Base-by-base conservation (phyloP, 2,113 vertebrate species). In the Ranitomeya imitator region DNA sequence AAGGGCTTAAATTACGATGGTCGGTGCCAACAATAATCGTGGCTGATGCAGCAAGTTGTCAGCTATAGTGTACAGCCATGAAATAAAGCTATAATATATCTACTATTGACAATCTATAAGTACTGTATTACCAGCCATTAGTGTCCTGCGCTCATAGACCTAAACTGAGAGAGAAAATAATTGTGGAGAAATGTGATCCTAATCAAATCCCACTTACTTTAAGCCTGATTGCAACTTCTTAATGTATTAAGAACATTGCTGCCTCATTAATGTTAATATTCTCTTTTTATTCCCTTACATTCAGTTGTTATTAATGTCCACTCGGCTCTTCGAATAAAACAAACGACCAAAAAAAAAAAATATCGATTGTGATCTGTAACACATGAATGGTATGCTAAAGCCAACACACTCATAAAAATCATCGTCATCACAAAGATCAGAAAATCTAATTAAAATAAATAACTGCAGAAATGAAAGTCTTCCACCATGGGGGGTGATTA, bases 401-500 rank as follows among this genome's bases (percentile, higher is more conserved):
- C 79, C 60, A 67, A 54, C 65, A 83, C 19, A 83, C 69, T 51
- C 19, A 23, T 54, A 51, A 45, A 55, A 65, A 54, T 83, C 61
- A 67, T 52, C 45, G 54, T 61, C 26, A 67, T 83, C 13, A 23
- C 81, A 37, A 83, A 83, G 61, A 83, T 83, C 37, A 83, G 81
- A 83, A 83, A 67, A 23, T 67, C 5, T 83, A 83, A 69, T 83
- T 83, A 83, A 67, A 83, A 83, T 67, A 83, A 67, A 83, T 83
- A 83, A 59, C 80, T 83, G 31, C 59, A 11, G n/a, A 83, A 83
- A 83, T 83, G 81, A 83, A 79, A 45, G 71, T 86, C 74, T 63
- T 15, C 45, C 74, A 67, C 61, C 11, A 23, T 63, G 59, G 15
- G 15, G 18, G 76, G 26, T 67, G 74, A 63, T 86, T 86, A 67